Percentiles rank a stretch among this genome's conserved stretches.
Conservation (phyloP, 1,140 invertebrate genomes). For the Lasaia peninsularis region DNA sequence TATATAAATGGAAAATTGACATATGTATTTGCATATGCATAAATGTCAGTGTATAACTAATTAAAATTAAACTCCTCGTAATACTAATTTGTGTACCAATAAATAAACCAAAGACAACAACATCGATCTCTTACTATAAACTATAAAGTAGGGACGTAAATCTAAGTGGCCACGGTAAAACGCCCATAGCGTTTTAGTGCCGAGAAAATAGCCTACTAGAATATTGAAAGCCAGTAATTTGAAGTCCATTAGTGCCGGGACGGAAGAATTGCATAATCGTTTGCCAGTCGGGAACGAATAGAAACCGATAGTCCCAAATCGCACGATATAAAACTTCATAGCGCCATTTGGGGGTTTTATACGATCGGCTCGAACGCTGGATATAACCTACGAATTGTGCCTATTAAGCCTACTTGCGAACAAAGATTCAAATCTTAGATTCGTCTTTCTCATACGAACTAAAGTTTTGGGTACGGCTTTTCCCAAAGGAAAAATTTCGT, state of each 20-base stretch:
- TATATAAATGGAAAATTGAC: too few relatives aligned
- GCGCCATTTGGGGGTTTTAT: conserved; percentile 15
- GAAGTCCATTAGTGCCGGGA: background rate
- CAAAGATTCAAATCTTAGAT: background rate
- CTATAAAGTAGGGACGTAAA: background rate
- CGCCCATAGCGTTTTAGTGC: background rate
- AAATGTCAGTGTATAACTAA: too few relatives aligned
- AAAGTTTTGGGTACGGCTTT: too few relatives aligned
- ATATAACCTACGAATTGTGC: conserved; percentile 15
- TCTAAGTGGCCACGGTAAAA: background rate
- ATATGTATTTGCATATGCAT: too few relatives aligned
- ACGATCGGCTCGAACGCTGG: conserved; percentile 18
- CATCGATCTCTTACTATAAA: background rate
- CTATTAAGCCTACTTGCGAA: background rate
- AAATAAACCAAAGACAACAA: too few relatives aligned
- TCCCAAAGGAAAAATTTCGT: too few relatives aligned
- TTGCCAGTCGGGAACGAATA: background rate
- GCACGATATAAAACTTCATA: conserved; percentile 2
- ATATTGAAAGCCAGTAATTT: background rate
- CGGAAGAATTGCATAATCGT: background rate
- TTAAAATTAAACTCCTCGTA: too few relatives aligned
- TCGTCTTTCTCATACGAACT: background rate
- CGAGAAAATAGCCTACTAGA: background rate
- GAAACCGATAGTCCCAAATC: background rate
- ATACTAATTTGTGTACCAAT: too few relatives aligned